Percentiles rank a stretch among this genome's conserved stretches.
Conservation (phyloP, 2,797 vertebrate species). For the Eleutherodactylus coqui region DNA sequence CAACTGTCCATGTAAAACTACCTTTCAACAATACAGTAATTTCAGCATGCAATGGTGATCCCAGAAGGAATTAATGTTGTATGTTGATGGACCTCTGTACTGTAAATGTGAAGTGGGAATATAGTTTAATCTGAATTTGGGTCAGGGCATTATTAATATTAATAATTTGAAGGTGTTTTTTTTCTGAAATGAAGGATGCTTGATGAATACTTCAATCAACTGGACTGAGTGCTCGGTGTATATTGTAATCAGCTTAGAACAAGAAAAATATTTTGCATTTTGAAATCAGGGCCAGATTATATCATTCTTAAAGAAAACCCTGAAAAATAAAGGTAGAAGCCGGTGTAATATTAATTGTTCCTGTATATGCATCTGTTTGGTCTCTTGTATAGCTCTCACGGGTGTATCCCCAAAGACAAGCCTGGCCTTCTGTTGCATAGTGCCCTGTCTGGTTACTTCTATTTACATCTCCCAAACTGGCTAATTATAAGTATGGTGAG, state of each 20-base stretch:
- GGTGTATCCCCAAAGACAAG: too few relatives aligned
- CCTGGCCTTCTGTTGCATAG: too few relatives aligned
- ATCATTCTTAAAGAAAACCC: not conserved
- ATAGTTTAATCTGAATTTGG: not conserved
- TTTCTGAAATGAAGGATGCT: not conserved
- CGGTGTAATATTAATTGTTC: not conserved
- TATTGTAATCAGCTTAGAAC: not conserved
- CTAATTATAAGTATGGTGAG: too few relatives aligned
- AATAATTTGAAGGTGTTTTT: not conserved
- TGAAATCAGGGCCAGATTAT: not conserved
- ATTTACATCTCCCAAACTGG: too few relatives aligned
- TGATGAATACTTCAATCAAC: conserved; percentile 15
- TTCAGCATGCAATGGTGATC: too few relatives aligned
- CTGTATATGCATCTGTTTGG: not conserved
- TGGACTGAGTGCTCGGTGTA: not conserved
- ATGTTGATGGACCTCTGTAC: too few relatives aligned
- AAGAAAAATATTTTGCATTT: conserved; percentile 4
- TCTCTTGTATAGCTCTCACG: not conserved
- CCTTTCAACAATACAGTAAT: too few relatives aligned
- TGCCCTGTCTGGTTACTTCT: too few relatives aligned
- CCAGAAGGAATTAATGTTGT: too few relatives aligned
- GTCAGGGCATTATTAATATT: not conserved
- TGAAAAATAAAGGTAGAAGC: not conserved
- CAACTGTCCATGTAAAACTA: too few relatives aligned
- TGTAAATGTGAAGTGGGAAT: not conserved